phyloP scores from a whole-genome alignment of 2,888 invertebrate species.

The Ectemnius cavifrons region DNA sequence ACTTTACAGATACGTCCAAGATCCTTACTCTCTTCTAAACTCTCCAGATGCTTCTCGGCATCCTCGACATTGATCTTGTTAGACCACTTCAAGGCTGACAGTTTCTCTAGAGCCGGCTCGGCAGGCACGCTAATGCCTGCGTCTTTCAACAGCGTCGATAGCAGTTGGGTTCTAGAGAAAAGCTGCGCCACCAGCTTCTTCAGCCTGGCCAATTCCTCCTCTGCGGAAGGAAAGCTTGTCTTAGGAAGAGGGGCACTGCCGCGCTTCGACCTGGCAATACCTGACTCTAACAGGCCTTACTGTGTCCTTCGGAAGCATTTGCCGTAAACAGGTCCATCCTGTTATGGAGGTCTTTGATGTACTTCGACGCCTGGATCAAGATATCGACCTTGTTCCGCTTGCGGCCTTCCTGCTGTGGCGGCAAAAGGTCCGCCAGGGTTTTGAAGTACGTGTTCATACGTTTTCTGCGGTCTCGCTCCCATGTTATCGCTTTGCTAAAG shows the following conservation, averaged over 20 bases:
- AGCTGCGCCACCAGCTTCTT: conserved; percentile 74
- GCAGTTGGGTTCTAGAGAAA: conserved; percentile 72
- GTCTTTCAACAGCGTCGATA: conserved; percentile 72
- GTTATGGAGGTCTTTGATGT: conserved; percentile 75
- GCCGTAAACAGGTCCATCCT: conserved; percentile 72
- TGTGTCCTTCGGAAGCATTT: conserved; percentile 73
- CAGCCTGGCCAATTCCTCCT: conserved; percentile 73
- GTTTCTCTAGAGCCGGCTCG: conserved; percentile 75
- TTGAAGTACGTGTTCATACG: conserved; percentile 82
- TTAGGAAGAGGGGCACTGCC: background rate
- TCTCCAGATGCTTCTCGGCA: conserved; percentile 66
- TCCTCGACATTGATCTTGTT: conserved; percentile 75
- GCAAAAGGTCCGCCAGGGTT: conserved; percentile 79
- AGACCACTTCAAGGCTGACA: conserved; percentile 75
- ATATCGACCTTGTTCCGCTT: conserved; percentile 81
- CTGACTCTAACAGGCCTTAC: conserved; percentile 55
- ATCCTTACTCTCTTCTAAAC: conserved; percentile 65
- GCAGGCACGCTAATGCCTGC: conserved; percentile 75
- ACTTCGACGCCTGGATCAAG: conserved; percentile 74
- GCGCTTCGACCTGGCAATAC: background rate
- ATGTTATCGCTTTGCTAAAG: conserved; percentile 83
- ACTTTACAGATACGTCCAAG: too few relatives aligned
- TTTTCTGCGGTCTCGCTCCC: conserved; percentile 85
- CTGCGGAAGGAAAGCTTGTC: conserved; percentile 51
- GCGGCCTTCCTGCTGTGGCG: conserved; percentile 80